Conservation (phyloP, 1,140 invertebrate species). For the Mylabris phalerata region DNA sequence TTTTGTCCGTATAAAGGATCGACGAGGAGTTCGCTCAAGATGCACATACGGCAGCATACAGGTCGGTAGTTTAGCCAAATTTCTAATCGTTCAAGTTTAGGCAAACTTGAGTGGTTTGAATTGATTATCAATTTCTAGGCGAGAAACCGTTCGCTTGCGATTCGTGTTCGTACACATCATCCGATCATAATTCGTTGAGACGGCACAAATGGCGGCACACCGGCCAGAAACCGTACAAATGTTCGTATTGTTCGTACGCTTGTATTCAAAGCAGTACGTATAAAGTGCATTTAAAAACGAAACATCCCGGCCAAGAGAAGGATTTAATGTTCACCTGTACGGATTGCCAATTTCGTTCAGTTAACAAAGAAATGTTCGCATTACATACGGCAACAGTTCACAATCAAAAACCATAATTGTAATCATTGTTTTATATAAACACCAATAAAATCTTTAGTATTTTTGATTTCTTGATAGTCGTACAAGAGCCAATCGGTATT, state of each 20-base stretch:
- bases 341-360: slow-evolving; percentile 48
- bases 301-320: slow-evolving; percentile 48
- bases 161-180: slow-evolving; percentile 65
- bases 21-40: slow-evolving; percentile 54
- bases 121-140: slow-evolving; percentile 36
- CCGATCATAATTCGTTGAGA: slow-evolving; percentile 75
- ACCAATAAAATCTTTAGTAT: slow-evolving; percentile 48
- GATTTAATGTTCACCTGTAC: slow-evolving; percentile 47
- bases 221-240: slow-evolving; percentile 64
- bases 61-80: too few relatives aligned
- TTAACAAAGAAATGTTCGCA: slow-evolving; percentile 48
- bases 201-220: slow-evolving; percentile 73
- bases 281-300: slow-evolving; percentile 53
- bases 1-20: slow-evolving; percentile 64
- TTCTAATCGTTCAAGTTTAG: too few relatives aligned
- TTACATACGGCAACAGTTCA: slow-evolving; percentile 30
- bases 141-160: slow-evolving; percentile 78
- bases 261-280: slow-evolving; percentile 62
- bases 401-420: slow-evolving; percentile 19
- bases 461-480: slow-evolving; percentile 37
- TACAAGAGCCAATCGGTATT: slow-evolving; percentile 36
- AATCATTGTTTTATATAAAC: slow-evolving; percentile 39
- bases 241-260: slow-evolving; percentile 61
- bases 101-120: slow-evolving; percentile 37
- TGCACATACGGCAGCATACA: slow-evolving; percentile 70